Conservation (phyloP, 2,888 invertebrate genomes). For the Cephus pulcher region DNA sequence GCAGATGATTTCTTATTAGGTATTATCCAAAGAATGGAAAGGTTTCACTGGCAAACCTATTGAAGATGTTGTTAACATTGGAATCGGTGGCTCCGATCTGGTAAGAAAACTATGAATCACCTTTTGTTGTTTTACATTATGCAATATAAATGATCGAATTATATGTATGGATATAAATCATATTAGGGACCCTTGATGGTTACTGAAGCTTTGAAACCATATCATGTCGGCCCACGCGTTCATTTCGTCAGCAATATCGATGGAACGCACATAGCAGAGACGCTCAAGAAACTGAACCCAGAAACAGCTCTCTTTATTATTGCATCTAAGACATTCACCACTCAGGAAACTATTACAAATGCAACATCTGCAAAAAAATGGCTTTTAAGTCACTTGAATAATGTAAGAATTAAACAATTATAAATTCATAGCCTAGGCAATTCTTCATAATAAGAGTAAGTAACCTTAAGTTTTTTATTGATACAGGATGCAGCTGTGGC, state of each 20-base stretch:
- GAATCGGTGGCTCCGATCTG: constrained; percentile 98
- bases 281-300: constrained; percentile 87
- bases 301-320: constrained; percentile 98
- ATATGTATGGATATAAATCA: constrained; percentile 9
- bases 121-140: background rate
- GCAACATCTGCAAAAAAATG: constrained; percentile 97
- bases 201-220: constrained; percentile 96
- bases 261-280: constrained; percentile 97
- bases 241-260: constrained; percentile 99
- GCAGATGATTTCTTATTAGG: constrained; percentile 34
- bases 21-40: constrained; percentile 61
- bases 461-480: background rate
- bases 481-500: constrained; percentile 84
- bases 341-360: constrained; percentile 99
- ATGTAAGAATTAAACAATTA: constrained; percentile 72
- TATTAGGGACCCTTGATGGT: constrained; percentile 95
- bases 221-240: constrained; percentile 84
- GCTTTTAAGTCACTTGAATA: constrained; percentile 88
- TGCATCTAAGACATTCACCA: constrained; percentile 99
- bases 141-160: background rate
- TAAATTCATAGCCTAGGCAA: constrained; percentile 1
- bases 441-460: background rate
- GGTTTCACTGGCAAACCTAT: constrained; percentile 88
- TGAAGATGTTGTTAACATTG: constrained; percentile 98
- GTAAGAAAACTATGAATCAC: constrained; percentile 60